Conservation (phyloP, 2,113 vertebrate genomes). For the Ancistrus triradiatus region DNA sequence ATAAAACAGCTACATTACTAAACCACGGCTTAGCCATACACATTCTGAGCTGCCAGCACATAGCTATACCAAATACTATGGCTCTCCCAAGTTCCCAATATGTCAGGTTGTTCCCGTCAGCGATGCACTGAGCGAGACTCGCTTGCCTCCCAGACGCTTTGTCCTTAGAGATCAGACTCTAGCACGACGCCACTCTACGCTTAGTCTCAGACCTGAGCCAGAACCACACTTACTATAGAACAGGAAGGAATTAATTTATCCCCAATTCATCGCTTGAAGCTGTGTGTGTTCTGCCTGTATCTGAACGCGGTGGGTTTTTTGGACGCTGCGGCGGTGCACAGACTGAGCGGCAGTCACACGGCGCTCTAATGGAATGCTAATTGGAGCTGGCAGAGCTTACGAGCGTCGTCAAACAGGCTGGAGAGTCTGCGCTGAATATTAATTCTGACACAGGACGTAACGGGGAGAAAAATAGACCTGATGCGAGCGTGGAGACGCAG, state of each 20-base stretch:
- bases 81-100: conserved; percentile 6
- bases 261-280: no score
- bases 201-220: neutral
- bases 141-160: conserved; percentile 5
- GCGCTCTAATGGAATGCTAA: conserved; percentile 71
- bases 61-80: no score
- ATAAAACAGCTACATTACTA: no score
- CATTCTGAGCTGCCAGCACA: no score
- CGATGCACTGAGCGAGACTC: neutral
- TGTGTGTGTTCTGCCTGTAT: neutral
- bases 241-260: conserved; percentile 20
- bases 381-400: conserved; percentile 63
- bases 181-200: neutral
- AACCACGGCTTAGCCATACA: no score
- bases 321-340: conserved; percentile 42
- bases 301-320: conserved; percentile 3
- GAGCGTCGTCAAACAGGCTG: conserved; percentile 53
- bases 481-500: no score
- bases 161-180: neutral
- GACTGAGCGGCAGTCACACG: conserved; percentile 63
- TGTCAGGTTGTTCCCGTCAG: conserved; percentile 8
- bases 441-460: conserved; percentile 7
- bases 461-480: neutral
- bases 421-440: conserved; percentile 24
- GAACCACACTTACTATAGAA: neutral